These are phyloP conservation scores for Gnathonemus longibarbis DNA, from an alignment of 2,113 vertebrate species.

Conservation along the genomic window DNA sequence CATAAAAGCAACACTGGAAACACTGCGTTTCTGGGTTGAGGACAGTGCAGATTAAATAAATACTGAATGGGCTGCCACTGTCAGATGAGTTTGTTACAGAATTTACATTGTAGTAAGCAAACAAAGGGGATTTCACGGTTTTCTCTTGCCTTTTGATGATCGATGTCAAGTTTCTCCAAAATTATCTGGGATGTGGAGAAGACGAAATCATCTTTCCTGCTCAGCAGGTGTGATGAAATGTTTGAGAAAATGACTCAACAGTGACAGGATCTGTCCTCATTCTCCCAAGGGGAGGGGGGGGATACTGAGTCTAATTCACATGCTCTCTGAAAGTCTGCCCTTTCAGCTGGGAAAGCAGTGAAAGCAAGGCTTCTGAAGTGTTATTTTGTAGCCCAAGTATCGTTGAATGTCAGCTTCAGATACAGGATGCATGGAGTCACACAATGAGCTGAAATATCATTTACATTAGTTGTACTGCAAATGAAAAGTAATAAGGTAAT, in stretches of 20 bases:
- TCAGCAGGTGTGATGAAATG: not conserved
- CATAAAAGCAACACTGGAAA: not conserved
- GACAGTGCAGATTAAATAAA: not conserved
- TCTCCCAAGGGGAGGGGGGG: not conserved
- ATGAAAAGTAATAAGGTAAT: not conserved
- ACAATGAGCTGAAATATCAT: not conserved
- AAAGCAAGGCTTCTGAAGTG: not conserved
- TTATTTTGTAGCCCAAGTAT: not conserved
- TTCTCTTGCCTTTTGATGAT: not conserved
- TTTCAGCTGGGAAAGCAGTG: not conserved
- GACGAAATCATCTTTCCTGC: not conserved
- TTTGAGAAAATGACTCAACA: not conserved
- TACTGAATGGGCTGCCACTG: not conserved
- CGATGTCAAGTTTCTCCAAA: not conserved
- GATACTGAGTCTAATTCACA: not conserved
- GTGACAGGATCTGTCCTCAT: not conserved
- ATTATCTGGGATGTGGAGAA: not conserved
- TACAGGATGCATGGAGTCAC: not conserved
- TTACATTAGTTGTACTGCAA: too few relatives aligned
- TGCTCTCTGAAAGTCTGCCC: not conserved
- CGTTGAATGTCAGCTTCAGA: not conserved
- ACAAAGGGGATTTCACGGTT: not conserved
- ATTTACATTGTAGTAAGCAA: not conserved
- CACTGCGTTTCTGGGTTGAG: not conserved
- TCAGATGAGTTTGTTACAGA: not conserved